phyloP scores from a whole-genome alignment of 2,797 vertebrate species.

The Okamejei kenojei region DNA sequence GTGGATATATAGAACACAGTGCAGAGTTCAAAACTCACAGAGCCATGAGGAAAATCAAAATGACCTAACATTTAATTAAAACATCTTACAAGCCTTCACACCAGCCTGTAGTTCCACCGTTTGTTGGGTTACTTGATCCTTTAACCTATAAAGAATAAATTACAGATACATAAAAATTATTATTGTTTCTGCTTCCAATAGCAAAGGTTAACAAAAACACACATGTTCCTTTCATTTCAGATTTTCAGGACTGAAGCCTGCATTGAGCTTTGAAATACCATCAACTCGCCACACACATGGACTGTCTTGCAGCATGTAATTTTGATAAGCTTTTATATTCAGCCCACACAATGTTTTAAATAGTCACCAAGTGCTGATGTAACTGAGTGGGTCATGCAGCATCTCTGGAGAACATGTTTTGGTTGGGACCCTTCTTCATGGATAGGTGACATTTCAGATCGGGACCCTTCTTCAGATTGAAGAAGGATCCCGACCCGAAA shows the following conservation, averaged over 20 bases:
- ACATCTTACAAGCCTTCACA: slow-evolving; percentile 45
- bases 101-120: slow-evolving; percentile 46
- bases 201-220: background rate
- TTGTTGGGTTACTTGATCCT: slow-evolving; percentile 53
- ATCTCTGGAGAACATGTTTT: no score
- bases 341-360: background rate
- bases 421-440: no score
- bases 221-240: background rate
- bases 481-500: no score
- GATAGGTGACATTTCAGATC: no score
- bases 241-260: background rate
- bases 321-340: background rate
- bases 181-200: background rate
- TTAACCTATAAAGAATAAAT: slow-evolving; percentile 45
- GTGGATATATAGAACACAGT: no score
- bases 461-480: no score
- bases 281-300: background rate
- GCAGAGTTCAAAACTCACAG: background rate
- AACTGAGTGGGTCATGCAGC: no score
- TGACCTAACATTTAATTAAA: slow-evolving; percentile 36
- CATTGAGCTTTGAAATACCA: background rate
- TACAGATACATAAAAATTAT: background rate
- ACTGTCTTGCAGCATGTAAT: background rate
- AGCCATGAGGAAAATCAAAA: background rate
- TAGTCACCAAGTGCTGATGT: no score